A percentile compares a stretch with the other conserved stretches of the same genome.
phyloP scores from a whole-genome alignment of 2,797 vertebrate species.

The Huso huso region DNA sequence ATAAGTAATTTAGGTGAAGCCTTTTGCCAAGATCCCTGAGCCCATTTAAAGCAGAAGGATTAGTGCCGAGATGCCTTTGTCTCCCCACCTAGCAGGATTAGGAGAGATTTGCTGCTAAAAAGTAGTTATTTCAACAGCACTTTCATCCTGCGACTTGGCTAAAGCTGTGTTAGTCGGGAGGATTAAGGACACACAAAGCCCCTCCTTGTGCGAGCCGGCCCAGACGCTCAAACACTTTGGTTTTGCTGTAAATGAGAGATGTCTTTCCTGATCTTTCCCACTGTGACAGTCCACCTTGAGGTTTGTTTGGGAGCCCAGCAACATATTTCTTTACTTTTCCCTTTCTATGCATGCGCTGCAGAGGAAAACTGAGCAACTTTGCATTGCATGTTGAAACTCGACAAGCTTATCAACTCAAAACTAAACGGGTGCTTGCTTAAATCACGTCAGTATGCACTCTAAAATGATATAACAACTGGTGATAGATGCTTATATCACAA shows the following conservation, averaged over 20 bases:
- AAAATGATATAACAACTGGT: too few species aligned
- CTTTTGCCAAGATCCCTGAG: conserved; percentile 59
- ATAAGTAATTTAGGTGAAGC: conserved; percentile 77
- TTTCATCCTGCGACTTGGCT: conserved; percentile 77
- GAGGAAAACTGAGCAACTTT: neutral
- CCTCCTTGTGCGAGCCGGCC: conserved; percentile 62
- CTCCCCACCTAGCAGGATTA: conserved; percentile 66
- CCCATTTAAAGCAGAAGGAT: conserved; percentile 67
- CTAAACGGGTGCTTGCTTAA: too few species aligned
- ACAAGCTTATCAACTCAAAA: too few species aligned
- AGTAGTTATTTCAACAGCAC: conserved; percentile 74
- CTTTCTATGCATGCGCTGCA: neutral
- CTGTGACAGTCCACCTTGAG: conserved; percentile 10
- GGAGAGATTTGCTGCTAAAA: conserved; percentile 70
- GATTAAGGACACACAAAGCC: conserved; percentile 73
- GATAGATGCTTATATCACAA: too few species aligned
- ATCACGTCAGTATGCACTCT: too few species aligned
- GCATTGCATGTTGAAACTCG: too few species aligned
- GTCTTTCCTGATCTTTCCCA: conserved; percentile 24
- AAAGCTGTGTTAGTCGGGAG: conserved; percentile 75
- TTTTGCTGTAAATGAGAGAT: conserved; percentile 26
- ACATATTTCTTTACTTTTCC: conserved; percentile 20
- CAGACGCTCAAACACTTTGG: conserved; percentile 13
- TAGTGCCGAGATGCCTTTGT: conserved; percentile 70
- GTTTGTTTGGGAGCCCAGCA: neutral